Conservation (phyloP, 2,888 invertebrate genomes). For the Dolichomitus sp. region DNA sequence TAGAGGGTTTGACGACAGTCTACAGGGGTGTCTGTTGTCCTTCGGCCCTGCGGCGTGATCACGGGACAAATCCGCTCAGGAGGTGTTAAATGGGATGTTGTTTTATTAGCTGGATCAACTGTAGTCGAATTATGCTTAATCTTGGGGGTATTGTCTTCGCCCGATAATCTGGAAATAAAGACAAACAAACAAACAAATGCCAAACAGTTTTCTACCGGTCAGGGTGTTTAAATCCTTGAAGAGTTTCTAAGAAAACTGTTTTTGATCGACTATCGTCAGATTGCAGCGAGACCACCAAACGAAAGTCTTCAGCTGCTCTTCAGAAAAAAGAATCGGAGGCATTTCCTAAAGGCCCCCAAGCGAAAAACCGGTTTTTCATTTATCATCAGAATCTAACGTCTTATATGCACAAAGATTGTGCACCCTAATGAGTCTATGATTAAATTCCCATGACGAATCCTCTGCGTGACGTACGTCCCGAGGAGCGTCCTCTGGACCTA, state of each 20-base stretch:
- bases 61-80: constrained; percentile 17
- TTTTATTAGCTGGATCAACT: constrained; percentile 22
- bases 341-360: not conserved
- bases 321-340: constrained; percentile 1
- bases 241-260: not conserved
- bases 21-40: constrained; percentile 10
- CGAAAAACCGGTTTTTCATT: not conserved
- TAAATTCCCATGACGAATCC: constrained; percentile 84
- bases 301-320: not conserved
- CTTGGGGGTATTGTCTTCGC: not conserved
- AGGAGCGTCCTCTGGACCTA: constrained; percentile 83
- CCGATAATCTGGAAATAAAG: not conserved
- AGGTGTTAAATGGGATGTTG: constrained; percentile 45
- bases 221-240: not conserved
- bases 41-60: constrained; percentile 29
- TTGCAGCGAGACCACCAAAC: not conserved
- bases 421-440: constrained; percentile 70
- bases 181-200: not conserved
- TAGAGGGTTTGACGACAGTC: constrained; percentile 10
- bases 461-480: constrained; percentile 83
- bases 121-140: constrained; percentile 10
- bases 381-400: not conserved
- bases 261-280: not conserved
- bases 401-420: constrained; percentile 8
- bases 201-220: not conserved